phyloP scores from a whole-genome alignment of 2,797 vertebrate species.

The Stomatorhinus walkeri region DNA sequence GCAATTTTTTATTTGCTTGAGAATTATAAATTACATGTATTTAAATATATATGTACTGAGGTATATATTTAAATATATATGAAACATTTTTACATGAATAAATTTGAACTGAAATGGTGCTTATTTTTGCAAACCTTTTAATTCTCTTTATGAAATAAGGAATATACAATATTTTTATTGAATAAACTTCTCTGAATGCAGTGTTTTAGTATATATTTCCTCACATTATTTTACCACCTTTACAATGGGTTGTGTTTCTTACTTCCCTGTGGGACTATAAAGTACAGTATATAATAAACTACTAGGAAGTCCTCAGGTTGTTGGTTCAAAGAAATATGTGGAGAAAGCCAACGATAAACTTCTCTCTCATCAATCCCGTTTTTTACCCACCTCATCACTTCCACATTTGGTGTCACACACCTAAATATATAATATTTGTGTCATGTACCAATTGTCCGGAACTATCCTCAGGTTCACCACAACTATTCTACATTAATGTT shows the following conservation, averaged over 20 bases:
- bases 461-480: neutral
- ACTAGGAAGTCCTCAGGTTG: neutral
- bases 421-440: neutral
- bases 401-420: neutral
- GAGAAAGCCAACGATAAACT: neutral
- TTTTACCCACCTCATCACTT: neutral
- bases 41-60: conserved; percentile 23
- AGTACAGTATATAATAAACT: neutral
- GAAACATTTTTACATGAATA: conserved; percentile 10
- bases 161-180: conserved; percentile 28
- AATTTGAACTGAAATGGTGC: conserved; percentile 30
- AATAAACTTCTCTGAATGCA: conserved; percentile 33
- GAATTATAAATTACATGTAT: conserved; percentile 28
- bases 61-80: conserved; percentile 32
- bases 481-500: neutral
- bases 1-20: conserved; percentile 26
- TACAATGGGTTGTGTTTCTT: neutral
- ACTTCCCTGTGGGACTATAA: neutral
- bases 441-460: neutral
- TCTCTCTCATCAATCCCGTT: neutral
- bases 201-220: conserved; percentile 11
- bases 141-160: conserved; percentile 30
- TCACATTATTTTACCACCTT: neutral
- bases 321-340: neutral
- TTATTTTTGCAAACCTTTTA: conserved; percentile 41